These are phyloP conservation scores for Epizoanthus rinbou DNA, from an alignment of 92 coral and sea anemone genomes.

Conservation along the genomic window DNA sequence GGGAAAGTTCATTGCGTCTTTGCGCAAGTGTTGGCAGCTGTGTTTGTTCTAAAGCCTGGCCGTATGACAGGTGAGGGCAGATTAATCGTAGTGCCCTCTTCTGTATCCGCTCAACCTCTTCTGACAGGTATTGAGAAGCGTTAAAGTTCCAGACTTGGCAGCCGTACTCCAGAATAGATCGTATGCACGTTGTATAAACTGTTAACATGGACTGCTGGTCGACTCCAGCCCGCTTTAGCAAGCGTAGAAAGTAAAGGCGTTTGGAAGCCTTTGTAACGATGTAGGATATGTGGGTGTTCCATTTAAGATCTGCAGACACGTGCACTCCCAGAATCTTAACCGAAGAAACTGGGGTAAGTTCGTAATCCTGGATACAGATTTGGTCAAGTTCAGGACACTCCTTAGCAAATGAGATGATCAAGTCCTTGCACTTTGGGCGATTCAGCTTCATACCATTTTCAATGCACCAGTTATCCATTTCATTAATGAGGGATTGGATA, in stretches of 20 bases:
- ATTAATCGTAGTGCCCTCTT: not conserved
- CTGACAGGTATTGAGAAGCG: conserved; percentile 21
- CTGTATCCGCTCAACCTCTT: conserved; percentile 17
- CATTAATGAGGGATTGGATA: conserved; percentile 6
- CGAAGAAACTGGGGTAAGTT: too few species aligned
- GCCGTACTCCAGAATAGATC: conserved; percentile 36
- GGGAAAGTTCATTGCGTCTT: too few species aligned
- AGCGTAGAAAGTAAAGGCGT: conserved; percentile 39
- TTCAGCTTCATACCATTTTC: too few species aligned
- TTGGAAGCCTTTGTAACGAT: conserved; percentile 36
- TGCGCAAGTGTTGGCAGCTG: too few species aligned
- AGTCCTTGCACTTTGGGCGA: conserved; percentile 24
- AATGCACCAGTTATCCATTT: too few species aligned
- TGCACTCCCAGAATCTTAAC: too few species aligned
- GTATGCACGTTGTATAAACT: conserved; percentile 41
- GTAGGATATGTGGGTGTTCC: conserved; percentile 40
- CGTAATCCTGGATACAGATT: not conserved
- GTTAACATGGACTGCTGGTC: not conserved
- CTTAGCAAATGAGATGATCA: too few species aligned
- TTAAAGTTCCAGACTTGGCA: conserved; percentile 37
- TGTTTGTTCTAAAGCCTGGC: too few species aligned
- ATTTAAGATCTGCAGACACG: conserved; percentile 37
- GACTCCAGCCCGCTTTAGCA: not conserved
- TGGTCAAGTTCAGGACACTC: not conserved
- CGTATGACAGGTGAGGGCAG: too few species aligned